Evolutionary conservation across 2,797 vertebrate genomes (phyloP).

Genomic region (Ataeniobius toweri): DNA sequence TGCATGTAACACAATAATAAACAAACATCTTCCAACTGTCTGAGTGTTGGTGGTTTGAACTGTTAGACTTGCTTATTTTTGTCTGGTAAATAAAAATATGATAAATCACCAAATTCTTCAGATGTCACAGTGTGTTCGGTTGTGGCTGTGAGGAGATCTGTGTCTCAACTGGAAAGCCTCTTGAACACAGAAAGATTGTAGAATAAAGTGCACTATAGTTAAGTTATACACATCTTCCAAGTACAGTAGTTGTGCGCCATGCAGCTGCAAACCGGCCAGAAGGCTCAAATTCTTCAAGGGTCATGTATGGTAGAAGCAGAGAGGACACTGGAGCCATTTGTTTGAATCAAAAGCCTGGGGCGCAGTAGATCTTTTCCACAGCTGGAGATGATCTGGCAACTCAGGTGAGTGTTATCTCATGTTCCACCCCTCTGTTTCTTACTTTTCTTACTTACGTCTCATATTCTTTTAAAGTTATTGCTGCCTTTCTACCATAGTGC

Average conservation of each 20-base stretch:
- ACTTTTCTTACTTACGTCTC: constrained; percentile 17
- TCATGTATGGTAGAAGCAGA: constrained; percentile 50
- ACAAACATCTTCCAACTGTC: neutral
- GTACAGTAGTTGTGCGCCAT: constrained; percentile 65
- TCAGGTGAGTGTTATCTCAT: neutral
- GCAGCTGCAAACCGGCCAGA: constrained; percentile 56
- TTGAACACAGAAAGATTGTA: constrained; percentile 57
- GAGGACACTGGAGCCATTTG: constrained; percentile 44
- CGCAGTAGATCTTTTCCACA: constrained; percentile 61
- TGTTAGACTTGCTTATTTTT: neutral
- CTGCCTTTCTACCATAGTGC: constrained; percentile 6
- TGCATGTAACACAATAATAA: neutral
- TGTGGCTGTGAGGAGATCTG: constrained; percentile 26
- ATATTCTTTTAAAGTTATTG: constrained; percentile 12
- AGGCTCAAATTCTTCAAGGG: constrained; percentile 28
- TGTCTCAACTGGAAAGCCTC: constrained; percentile 41
- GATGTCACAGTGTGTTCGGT: neutral
- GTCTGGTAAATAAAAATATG: constrained; percentile 1
- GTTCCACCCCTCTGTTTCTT: constrained; percentile 29
- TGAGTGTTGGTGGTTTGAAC: neutral
- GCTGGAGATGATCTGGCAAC: constrained; percentile 50
- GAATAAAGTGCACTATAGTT: constrained; percentile 73
- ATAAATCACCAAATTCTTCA: neutral
- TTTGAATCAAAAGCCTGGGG: constrained; percentile 64
- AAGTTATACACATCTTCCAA: constrained; percentile 55